phyloP scores from a whole-genome alignment of 2,888 invertebrate genomes.

The Nemotelus pantherinus region DNA sequence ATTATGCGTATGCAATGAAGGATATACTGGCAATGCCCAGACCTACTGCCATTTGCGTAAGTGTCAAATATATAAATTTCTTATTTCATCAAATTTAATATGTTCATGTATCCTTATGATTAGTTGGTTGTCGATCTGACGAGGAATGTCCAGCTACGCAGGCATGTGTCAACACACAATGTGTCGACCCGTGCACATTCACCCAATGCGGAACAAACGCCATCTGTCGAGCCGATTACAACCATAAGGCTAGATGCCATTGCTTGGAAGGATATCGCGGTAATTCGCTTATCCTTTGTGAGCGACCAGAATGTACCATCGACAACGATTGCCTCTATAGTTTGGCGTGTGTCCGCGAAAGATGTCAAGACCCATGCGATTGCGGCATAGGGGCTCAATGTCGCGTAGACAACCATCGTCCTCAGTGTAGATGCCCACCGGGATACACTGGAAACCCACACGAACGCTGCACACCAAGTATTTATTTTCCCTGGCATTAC shows the following conservation, averaged over 20 bases:
- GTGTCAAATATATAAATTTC: constrained; percentile 53
- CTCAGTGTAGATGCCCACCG: constrained; percentile 83
- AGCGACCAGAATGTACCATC: constrained; percentile 78
- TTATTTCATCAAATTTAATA: not conserved
- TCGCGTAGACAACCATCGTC: constrained; percentile 77
- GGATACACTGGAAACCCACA: constrained; percentile 84
- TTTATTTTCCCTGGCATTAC: constrained; percentile 49
- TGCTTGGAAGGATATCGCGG: constrained; percentile 81
- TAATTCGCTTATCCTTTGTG: constrained; percentile 81
- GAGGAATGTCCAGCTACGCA: constrained; percentile 84
- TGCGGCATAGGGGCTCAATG: constrained; percentile 84
- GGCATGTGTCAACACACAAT: constrained; percentile 84
- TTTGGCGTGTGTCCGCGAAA: constrained; percentile 80
- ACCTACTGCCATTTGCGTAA: constrained; percentile 79
- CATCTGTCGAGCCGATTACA: constrained; percentile 77
- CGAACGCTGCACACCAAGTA: constrained; percentile 72
- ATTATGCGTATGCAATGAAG: constrained; percentile 82
- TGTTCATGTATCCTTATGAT: constrained; percentile 53
- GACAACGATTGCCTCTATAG: constrained; percentile 83
- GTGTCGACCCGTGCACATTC: constrained; percentile 80
- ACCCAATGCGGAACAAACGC: constrained; percentile 85
- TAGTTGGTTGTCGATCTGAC: constrained; percentile 86
- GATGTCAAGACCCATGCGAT: constrained; percentile 85
- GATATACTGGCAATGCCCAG: constrained; percentile 85
- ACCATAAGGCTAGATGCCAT: constrained; percentile 81